phyloP scores from a whole-genome alignment of 2,113 vertebrate genomes.

The Haemorhous mexicanus region DNA sequence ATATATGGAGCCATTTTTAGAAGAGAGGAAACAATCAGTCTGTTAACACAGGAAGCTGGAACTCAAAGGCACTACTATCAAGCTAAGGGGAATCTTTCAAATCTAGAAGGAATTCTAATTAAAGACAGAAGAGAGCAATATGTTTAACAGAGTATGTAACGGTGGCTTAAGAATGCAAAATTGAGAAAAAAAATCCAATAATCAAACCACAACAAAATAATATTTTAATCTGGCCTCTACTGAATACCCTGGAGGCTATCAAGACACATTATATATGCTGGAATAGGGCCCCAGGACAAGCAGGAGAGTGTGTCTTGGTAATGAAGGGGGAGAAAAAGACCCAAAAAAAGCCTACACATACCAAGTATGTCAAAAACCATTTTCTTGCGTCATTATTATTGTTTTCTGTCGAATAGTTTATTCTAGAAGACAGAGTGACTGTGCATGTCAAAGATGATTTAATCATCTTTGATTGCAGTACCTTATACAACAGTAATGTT shows the following conservation, averaged over 20 bases:
- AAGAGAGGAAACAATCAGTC: background rate
- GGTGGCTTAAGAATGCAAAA: background rate
- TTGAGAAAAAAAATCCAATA: background rate
- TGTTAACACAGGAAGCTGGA: background rate
- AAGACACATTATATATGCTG: background rate
- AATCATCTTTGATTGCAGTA: background rate
- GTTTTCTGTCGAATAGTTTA: background rate
- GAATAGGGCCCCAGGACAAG: background rate
- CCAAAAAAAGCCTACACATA: background rate
- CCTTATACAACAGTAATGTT: background rate
- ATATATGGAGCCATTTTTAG: background rate
- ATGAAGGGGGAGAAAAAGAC: background rate
- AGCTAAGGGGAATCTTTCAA: background rate
- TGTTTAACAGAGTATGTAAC: background rate
- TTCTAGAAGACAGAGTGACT: background rate
- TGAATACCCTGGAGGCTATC: background rate
- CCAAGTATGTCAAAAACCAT: background rate
- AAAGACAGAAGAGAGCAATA: background rate
- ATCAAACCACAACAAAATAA: background rate
- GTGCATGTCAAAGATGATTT: background rate
- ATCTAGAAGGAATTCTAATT: background rate
- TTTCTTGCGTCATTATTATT: background rate
- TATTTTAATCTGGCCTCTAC: background rate
- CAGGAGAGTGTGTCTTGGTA: background rate
- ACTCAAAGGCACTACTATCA: background rate